phyloP scores from a whole-genome alignment of 2,113 vertebrate species.

The Butastur rufipennis region DNA sequence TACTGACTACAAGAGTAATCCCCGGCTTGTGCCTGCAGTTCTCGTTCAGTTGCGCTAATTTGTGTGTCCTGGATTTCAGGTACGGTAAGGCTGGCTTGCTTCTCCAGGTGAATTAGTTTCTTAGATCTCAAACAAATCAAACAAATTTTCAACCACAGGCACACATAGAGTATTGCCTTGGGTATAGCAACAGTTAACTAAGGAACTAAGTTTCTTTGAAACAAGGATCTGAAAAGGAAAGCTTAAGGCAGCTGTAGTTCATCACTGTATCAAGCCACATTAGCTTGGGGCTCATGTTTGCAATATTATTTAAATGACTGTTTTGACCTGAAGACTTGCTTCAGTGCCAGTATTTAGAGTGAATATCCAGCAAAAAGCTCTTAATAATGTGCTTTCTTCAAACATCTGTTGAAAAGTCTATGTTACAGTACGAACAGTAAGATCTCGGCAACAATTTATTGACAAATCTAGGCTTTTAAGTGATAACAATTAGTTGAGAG shows the following conservation, averaged over 20 bases:
- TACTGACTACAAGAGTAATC: neutral
- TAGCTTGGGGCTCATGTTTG: neutral
- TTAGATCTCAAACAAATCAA: neutral
- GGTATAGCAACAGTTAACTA: neutral
- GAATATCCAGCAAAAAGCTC: neutral
- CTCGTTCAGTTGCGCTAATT: neutral
- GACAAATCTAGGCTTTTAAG: neutral
- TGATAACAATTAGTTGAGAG: neutral
- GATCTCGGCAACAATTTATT: neutral
- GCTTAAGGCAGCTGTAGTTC: neutral
- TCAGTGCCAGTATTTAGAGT: neutral
- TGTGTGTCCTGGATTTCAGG: neutral
- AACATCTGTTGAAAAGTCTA: neutral
- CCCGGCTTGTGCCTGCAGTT: neutral
- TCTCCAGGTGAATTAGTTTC: constrained; percentile 1
- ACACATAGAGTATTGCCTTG: neutral
- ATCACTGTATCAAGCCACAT: neutral
- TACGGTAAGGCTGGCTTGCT: neutral
- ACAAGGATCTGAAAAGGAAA: neutral
- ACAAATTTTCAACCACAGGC: neutral
- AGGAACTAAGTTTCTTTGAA: neutral
- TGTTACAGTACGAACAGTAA: neutral
- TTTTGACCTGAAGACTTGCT: neutral
- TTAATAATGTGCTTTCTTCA: neutral
- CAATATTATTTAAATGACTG: neutral